Evolutionary conservation across 2,797 vertebrate genomes (phyloP).

Genomic region (Notamacropus eugenii): DNA sequence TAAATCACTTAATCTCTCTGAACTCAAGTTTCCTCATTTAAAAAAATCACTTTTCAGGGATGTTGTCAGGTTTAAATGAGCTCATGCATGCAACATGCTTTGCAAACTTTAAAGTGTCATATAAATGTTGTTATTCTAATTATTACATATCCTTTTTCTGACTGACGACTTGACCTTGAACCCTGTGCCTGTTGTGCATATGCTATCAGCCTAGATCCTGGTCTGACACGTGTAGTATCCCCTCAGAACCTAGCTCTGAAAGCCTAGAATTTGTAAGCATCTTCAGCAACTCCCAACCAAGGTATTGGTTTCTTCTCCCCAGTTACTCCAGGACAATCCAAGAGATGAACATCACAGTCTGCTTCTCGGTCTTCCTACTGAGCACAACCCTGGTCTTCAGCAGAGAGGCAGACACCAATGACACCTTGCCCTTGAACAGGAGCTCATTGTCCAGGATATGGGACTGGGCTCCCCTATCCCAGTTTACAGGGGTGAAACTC

Average conservation of each 20-base stretch:
- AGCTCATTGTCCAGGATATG: slow-evolving; percentile 45
- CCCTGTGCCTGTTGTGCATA: slow-evolving; percentile 7
- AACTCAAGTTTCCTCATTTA: neutral
- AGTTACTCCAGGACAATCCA: neutral
- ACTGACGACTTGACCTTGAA: neutral
- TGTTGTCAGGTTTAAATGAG: neutral
- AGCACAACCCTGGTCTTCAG: slow-evolving; percentile 38
- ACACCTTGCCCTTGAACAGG: slow-evolving; percentile 59
- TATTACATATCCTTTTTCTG: neutral
- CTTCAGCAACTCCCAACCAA: neutral
- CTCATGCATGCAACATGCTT: neutral
- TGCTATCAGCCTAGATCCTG: slow-evolving; percentile 20
- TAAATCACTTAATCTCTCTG: neutral
- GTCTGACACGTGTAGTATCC: neutral
- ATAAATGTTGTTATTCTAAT: neutral
- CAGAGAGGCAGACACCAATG: slow-evolving; percentile 62
- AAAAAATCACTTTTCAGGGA: neutral
- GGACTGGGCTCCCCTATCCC: slow-evolving; percentile 71
- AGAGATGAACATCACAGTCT: slow-evolving; percentile 77
- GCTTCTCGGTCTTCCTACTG: slow-evolving; percentile 4
- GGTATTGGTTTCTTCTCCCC: neutral
- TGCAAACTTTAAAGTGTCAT: neutral
- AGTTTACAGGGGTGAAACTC: slow-evolving; percentile 77
- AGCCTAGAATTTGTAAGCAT: neutral
- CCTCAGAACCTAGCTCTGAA: neutral